Evolutionary conservation across 2,113 vertebrate genomes (phyloP), one percentile per base, ranked within the genome.

Genomic region (Cynocephalus volans): DNA sequence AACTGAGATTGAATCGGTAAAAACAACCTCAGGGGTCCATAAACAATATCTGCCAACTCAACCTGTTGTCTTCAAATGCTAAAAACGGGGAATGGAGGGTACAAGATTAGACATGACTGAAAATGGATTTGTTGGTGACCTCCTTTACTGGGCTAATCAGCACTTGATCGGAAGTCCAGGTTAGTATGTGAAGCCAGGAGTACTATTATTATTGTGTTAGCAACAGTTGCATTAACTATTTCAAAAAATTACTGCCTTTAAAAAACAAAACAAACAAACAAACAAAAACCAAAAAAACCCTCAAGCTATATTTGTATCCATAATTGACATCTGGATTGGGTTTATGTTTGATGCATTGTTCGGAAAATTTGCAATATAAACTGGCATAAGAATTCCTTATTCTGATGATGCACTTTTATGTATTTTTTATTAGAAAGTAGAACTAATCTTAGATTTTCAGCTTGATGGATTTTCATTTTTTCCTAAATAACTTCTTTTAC

Each of bases 1-100:
- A 99, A 98, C 98, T 99, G 97, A 98, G 99, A 97, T 98, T 99
- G 97, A 99, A 99, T 98, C 99, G 99, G 98, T 99, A 99, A 98
- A 99, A 98, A 96, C 81, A 94, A 98, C 98, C 98, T 98, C 98
- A 99, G 98, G 99, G 98, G 99, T 98, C 99, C 99, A 99, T 98
- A 99, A 98, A 98, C 98, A 99, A 96, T 98, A 98, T 98, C 98
- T 98, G 98, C 98, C 99, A 98, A 98, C 97, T 99, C 98, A 98
- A 98, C 98, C 98, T 98, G 98, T 99, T 98, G 98, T 99, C 98
- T 99, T 98, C 98, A 98, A 98, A 98, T 98, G 97, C 97, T 98
- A 77, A 97, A 98, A 98, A 98, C 96, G 98, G 98, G 98, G 98
- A 98, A 98, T 31, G 76, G 98, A 99, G 97, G 94, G 98, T 98